Evolutionary conservation across 2,113 vertebrate genomes (phyloP), one percentile per base, ranked within the genome.

Genomic region (Menura novaehollandiae): DNA sequence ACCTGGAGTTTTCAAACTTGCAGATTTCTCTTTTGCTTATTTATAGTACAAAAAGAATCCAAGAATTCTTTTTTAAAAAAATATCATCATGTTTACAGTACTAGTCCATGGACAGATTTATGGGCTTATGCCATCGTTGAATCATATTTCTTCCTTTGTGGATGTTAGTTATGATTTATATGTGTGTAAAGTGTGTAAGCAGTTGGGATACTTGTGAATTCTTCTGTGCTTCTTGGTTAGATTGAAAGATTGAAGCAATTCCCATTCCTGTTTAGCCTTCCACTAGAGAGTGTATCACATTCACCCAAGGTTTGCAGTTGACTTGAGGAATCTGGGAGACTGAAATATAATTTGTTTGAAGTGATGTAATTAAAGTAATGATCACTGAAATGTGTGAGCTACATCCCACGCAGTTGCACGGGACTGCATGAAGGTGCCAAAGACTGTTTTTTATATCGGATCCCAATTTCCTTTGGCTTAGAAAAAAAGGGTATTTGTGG

Each of bases 31-130:
- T 78, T 32, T 75, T 52, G 13, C 11, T 81, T 77, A 46, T 68
- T 74, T 80, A 51, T 37, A 53, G 21, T 13, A 43, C 35, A 52
- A 52, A 72, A 74, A 52, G 26, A 76, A 66, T 35, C 14, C 33
- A 75, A 81, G 1, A 49, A n/a, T 24, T 59, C 5, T 3, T 12
- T 60, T 24, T 32, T 6, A 11, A n/a, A n/a, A n/a, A n/a, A n/a
- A 5, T 83, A 33, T 71, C 16, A 21, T 51, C 15, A 13, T 51
- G 23, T 77, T 88, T 66, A 43, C 21, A 51, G 28, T 79, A 12
- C 30, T 79, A 80, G 62, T 66, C 35, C 14, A 33, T 55, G 51
- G 51, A 92, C 93, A 88, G 79, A 94, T 69, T 91, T 92, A 33
- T 0, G 3, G 23, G 9, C 33, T 77, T 73, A 32, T 77, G 59